phyloP scores from a whole-genome alignment of 2,888 invertebrate genomes.

The Calameuta pallipes region DNA sequence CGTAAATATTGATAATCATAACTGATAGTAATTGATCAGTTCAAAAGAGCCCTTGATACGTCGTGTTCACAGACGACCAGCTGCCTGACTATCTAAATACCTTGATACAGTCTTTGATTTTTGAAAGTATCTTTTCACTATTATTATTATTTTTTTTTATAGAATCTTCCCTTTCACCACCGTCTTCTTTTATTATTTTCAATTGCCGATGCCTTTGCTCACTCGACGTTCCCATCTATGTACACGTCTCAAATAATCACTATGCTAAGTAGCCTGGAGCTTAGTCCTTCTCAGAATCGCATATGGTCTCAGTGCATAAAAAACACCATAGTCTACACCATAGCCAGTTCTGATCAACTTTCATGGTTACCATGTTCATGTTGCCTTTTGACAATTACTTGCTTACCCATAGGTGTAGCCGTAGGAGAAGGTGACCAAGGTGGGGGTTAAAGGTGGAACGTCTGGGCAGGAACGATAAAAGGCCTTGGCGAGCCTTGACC shows the following conservation, averaged over 20 bases:
- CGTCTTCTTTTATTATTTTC: slow-evolving; percentile 25
- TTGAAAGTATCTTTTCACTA: slow-evolving; percentile 33
- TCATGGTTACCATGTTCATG: slow-evolving; percentile 9
- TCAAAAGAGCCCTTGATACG: background rate
- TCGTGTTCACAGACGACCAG: background rate
- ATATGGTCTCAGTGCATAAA: background rate
- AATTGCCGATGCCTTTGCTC: slow-evolving; percentile 20
- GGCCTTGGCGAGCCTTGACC: slow-evolving; percentile 62
- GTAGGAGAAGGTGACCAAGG: background rate
- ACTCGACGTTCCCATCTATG: background rate
- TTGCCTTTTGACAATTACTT: slow-evolving; percentile 17
- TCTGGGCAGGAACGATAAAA: slow-evolving; percentile 37
- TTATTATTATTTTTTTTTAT: too few species aligned
- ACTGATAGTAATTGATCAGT: background rate
- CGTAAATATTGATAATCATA: background rate
- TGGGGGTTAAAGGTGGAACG: slow-evolving; percentile 13
- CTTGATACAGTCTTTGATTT: slow-evolving; percentile 23
- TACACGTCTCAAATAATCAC: background rate
- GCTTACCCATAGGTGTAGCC: background rate
- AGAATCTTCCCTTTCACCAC: slow-evolving; percentile 28
- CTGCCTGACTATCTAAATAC: background rate
- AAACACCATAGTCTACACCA: background rate
- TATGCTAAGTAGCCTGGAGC: background rate
- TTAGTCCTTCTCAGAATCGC: background rate
- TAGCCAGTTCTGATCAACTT: slow-evolving; percentile 14